Percentiles rank a stretch among this genome's conserved stretches.
phyloP scores from a whole-genome alignment of 2,888 invertebrate species.

The Barypeithes pellucidus region DNA sequence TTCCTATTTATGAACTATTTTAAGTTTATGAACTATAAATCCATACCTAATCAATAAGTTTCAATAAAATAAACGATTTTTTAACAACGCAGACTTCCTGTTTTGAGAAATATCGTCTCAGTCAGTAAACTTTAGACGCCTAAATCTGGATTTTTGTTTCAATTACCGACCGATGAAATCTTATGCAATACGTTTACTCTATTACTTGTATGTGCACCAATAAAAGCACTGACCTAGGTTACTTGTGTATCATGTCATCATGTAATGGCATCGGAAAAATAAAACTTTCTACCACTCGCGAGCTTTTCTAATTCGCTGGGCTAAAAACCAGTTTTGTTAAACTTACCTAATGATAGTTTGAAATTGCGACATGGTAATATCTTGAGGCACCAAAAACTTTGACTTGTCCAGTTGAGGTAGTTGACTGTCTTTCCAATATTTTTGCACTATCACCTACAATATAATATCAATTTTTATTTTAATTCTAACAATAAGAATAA shows the following conservation, averaged over 20 bases:
- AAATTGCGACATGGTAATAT: constrained; percentile 91
- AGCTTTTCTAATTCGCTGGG: too few species aligned
- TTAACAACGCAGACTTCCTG: not conserved
- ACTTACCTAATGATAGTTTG: constrained; percentile 87
- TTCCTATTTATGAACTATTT: too few species aligned
- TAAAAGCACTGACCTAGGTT: not conserved
- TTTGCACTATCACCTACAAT: constrained; percentile 86
- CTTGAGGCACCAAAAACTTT: constrained; percentile 92
- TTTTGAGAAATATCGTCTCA: not conserved
- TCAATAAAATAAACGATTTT: not conserved
- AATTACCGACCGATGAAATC: not conserved
- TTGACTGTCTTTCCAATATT: constrained; percentile 84
- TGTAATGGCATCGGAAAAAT: too few species aligned
- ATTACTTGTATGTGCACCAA: not conserved
- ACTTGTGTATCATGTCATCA: not conserved
- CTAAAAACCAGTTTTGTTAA: not conserved
- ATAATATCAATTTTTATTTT: not conserved
- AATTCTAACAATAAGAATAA: too few species aligned
- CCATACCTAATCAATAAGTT: not conserved
- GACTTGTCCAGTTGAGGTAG: constrained; percentile 87
- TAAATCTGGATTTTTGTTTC: not conserved
- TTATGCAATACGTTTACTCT: not conserved
- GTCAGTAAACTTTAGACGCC: constrained; percentile 1
- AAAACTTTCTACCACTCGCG: not conserved
- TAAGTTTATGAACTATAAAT: not conserved